These are phyloP conservation scores for Lepidonotus clava DNA, from an alignment of 2,888 invertebrate genomes.

Conservation along the genomic window DNA sequence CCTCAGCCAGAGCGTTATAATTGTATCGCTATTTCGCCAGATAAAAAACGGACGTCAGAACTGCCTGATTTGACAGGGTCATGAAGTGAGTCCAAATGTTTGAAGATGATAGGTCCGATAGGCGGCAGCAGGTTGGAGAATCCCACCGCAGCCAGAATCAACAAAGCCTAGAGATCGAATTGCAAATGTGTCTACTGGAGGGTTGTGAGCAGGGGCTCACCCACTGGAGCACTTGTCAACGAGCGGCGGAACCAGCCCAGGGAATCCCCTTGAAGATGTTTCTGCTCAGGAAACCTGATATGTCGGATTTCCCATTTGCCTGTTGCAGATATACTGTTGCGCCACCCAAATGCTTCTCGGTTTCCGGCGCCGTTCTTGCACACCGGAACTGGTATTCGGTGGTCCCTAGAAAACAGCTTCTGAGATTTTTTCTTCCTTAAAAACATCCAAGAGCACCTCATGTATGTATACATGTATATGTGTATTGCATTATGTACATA, in stretches of 20 bases:
- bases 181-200: slow-evolving; percentile 18
- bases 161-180: background rate
- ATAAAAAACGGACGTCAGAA: too few species aligned
- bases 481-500: background rate
- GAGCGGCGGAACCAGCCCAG: background rate
- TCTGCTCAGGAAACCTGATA: slow-evolving; percentile 6
- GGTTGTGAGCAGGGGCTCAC: background rate
- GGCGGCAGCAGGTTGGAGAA: background rate
- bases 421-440: background rate
- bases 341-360: slow-evolving; percentile 5
- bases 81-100: slow-evolving; percentile 11
- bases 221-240: background rate
- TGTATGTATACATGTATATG: background rate
- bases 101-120: slow-evolving; percentile 20
- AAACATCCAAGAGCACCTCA: background rate
- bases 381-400: background rate
- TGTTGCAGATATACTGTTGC: background rate
- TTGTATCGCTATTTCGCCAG: too few species aligned
- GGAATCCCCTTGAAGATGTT: slow-evolving; percentile 24
- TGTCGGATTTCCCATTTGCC: slow-evolving; percentile 19
- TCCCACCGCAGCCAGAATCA: background rate
- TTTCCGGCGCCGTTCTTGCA: background rate
- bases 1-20: too few species aligned
- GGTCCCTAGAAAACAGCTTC: background rate
- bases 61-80: slow-evolving; percentile 23